Base-by-base conservation (phyloP, 2,113 vertebrate species). In the Collichthys lucidus region DNA sequence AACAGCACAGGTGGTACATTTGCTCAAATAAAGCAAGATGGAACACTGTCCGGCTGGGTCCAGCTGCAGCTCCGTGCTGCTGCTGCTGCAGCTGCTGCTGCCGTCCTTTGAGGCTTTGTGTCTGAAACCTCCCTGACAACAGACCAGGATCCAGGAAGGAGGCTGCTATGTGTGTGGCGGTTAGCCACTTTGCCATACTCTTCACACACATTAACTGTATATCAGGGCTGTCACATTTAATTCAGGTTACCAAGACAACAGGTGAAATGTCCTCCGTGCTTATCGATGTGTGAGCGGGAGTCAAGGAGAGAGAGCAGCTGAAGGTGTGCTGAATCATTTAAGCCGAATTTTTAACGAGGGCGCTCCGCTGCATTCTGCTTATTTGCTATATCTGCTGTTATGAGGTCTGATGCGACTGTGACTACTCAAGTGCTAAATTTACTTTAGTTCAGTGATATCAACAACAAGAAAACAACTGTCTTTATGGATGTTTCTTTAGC, bases 181-280 rank as follows among this genome's bases (percentile, higher is more conserved):
- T 46, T 46, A 14, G 11, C 44, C 44, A 46, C 44, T 46, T 75
- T 26, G 63, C 70, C 35, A 26, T 19, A 64, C 71, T 79, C 74
- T 61, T 83, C 69, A 62, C 49, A 83, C 74, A 65, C 74, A 83
- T 77, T 77, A 63, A 63, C 40, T 47, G 53, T 55, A 80, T 72
- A 60, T 65, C 66, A 76, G 66, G 65, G 59, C 46, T 66, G 60
- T 71, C 72, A 80, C n/a, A 0, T 65, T 71, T 66, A 60, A 76
- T 60, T 76, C 53, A 76, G 1, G 35, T 80, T 60, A 55, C 77
- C 61, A 46, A 47, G 72, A 61, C 77, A 70, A 84, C 76, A 44
- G 74, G 57, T 63, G 63, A 49, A 50, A 52, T 46, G 57, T 57
- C 57, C 70, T 69, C 31, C 44, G 8, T 79, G 70, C 52, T 80